phyloP scores from a whole-genome alignment of 2,797 vertebrate species.

The Vultur gryphus region DNA sequence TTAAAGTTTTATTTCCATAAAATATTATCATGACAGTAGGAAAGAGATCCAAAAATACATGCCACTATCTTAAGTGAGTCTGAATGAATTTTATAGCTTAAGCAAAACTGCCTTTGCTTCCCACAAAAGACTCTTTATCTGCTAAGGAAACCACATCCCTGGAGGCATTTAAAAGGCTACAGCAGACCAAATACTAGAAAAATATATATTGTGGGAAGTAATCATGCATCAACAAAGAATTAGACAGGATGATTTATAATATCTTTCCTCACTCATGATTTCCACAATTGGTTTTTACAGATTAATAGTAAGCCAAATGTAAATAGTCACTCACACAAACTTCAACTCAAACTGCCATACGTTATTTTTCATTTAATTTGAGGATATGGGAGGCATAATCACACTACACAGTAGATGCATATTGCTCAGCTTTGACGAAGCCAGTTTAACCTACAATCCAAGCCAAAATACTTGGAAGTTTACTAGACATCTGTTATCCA shows the following conservation, averaged over 20 bases:
- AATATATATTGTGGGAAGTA: neutral
- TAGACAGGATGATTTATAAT: neutral
- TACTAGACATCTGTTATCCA: neutral
- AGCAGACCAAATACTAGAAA: neutral
- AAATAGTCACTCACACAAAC: neutral
- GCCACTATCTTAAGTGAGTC: neutral
- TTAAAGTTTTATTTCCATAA: neutral
- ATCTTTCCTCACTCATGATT: neutral
- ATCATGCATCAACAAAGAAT: neutral
- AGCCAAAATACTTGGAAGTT: neutral
- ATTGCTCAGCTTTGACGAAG: neutral
- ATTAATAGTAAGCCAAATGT: neutral
- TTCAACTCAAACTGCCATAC: neutral
- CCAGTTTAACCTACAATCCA: neutral
- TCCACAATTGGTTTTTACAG: neutral
- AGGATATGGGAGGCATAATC: neutral
- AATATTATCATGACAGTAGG: neutral
- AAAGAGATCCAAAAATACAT: neutral
- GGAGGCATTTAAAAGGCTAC: neutral
- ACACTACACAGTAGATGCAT: neutral
- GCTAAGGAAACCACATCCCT: neutral
- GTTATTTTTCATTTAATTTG: neutral
- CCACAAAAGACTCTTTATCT: constrained; percentile 5
- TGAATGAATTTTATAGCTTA: neutral
- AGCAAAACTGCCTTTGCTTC: neutral